A percentile compares a stretch with the other conserved stretches of the same genome.
Evolutionary conservation across 2,113 vertebrate genomes (phyloP).

Genomic region (Corvus moneduloides): DNA sequence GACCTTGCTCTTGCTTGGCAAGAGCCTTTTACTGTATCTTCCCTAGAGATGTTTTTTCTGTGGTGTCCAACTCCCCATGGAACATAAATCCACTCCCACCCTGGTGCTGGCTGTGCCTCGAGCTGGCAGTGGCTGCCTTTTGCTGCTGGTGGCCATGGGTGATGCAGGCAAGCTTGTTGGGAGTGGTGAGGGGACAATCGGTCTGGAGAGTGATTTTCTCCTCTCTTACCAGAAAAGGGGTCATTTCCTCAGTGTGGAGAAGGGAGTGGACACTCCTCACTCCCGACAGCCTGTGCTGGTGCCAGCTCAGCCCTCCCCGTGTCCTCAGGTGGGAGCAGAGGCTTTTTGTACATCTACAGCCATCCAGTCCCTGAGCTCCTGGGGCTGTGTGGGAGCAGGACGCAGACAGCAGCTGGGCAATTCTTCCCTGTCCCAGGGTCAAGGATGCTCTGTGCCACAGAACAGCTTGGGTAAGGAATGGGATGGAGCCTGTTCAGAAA

Average conservation of each 20-base stretch:
- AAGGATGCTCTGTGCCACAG: neutral
- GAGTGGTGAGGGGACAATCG: neutral
- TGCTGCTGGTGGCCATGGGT: neutral
- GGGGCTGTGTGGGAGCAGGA: neutral
- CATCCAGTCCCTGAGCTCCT: neutral
- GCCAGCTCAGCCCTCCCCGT: neutral
- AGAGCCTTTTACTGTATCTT: neutral
- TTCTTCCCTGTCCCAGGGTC: neutral
- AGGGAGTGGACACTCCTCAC: neutral
- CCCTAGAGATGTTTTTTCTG: neutral
- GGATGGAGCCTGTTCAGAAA: neutral
- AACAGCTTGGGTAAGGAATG: neutral
- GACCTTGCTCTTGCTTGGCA: neutral
- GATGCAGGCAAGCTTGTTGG: neutral
- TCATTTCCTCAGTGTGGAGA: neutral
- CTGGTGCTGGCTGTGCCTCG: neutral
- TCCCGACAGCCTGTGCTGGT: rapidly evolving
- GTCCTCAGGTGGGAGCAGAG: neutral
- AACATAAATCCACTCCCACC: neutral
- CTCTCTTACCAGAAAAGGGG: neutral
- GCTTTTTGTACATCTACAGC: neutral
- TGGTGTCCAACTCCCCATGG: neutral
- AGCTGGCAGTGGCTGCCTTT: neutral
- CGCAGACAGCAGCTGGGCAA: neutral
- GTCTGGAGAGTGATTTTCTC: neutral